Evolutionary conservation across 2,888 invertebrate genomes (phyloP).

Genomic region (Apamea anceps): DNA sequence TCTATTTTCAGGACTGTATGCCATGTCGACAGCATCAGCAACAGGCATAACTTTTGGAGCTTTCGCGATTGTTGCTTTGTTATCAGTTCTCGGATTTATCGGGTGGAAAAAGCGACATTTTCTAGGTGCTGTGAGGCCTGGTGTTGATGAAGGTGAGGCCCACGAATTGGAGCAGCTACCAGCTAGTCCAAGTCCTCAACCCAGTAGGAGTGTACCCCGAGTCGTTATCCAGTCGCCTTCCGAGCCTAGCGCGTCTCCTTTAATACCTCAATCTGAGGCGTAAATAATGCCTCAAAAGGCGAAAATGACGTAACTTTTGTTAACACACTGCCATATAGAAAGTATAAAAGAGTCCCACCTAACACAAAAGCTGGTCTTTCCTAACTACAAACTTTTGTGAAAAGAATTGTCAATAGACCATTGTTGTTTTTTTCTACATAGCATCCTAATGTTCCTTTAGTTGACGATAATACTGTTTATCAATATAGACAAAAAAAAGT

Average conservation of each 20-base stretch:
- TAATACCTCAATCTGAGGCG: conserved; percentile 22
- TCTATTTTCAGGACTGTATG: conserved; percentile 78
- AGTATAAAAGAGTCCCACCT: conserved; percentile 24
- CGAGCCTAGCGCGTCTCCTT: conserved; percentile 69
- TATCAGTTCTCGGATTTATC: conserved; percentile 75
- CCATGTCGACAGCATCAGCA: conserved; percentile 85
- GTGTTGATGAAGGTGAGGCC: conserved; percentile 65
- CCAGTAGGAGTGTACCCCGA: conserved; percentile 68
- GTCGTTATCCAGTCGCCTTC: conserved; percentile 80
- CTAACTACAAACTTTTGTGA: background rate
- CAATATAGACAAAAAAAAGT: background rate
- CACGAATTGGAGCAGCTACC: conserved; percentile 73
- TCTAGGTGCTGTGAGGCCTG: conserved; percentile 70
- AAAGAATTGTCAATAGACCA: background rate
- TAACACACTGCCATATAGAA: conserved; percentile 30
- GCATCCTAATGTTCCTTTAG: background rate
- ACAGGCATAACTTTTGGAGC: conserved; percentile 82
- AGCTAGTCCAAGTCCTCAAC: conserved; percentile 53
- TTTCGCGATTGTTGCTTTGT: conserved; percentile 72
- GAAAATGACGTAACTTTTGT: background rate
- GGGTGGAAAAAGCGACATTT: conserved; percentile 81
- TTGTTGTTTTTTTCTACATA: background rate
- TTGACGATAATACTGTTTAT: background rate
- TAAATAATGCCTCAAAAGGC: conserved; percentile 3
- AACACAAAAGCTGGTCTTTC: background rate